Conservation (phyloP, 2,113 vertebrate species). For the Ahaetulla prasina region DNA sequence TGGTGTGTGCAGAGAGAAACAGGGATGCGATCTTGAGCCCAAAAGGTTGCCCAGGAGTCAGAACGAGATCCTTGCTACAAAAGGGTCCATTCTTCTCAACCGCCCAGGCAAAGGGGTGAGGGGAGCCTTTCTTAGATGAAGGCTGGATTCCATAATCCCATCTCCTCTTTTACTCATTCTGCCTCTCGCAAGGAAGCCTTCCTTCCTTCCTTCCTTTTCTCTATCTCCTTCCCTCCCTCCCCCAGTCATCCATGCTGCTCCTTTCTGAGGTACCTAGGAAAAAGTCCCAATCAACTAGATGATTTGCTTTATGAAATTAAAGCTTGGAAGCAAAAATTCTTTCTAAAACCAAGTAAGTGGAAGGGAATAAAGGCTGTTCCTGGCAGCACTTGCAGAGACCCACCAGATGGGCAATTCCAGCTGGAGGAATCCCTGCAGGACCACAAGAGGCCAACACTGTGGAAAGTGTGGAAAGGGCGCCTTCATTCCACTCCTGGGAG, state of each 20-base stretch:
- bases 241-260: neutral
- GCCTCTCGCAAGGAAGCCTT: neutral
- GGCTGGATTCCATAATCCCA: neutral
- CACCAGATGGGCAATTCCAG: neutral
- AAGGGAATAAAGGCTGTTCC: neutral
- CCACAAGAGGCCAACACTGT: neutral
- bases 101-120: neutral
- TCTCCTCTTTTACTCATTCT: neutral
- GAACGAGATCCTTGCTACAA: neutral
- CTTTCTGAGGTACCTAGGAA: neutral
- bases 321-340: neutral
- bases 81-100: neutral
- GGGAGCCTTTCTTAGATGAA: neutral
- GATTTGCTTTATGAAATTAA: neutral
- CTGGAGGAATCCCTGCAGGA: neutral
- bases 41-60: neutral
- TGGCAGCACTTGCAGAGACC: neutral
- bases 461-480: neutral
- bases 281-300: neutral
- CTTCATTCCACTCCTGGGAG: neutral
- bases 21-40: neutral
- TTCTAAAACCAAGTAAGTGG: neutral
- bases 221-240: no score
- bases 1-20: neutral
- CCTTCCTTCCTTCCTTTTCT: neutral